These are phyloP conservation scores for Phthorimaea operculella DNA, from an alignment of 1,140 invertebrate species.

Conservation along the genomic window DNA sequence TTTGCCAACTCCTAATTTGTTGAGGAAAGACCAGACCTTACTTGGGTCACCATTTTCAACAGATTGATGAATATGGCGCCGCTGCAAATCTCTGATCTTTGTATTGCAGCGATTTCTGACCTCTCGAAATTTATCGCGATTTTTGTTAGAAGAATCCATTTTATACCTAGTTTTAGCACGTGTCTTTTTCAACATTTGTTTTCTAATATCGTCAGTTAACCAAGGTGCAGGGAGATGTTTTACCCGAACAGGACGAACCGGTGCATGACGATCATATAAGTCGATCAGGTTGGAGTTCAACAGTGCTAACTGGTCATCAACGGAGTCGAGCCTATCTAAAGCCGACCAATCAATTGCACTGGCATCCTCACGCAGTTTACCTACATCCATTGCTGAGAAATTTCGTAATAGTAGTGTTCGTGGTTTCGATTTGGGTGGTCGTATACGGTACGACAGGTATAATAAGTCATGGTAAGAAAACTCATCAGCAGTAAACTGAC, in stretches of 20 bases:
- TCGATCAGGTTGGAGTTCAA: conserved; percentile 7
- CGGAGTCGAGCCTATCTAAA: background rate
- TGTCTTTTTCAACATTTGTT: background rate
- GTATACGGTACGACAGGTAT: conserved; percentile 9
- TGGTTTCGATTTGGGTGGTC: conserved; percentile 5
- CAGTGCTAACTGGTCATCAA: conserved; percentile 10
- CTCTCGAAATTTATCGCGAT: background rate
- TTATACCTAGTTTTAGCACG: conserved; percentile 1
- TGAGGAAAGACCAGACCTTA: conserved; percentile 20
- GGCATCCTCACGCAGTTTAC: conserved; percentile 5
- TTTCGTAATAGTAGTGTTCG: conserved; percentile 5
- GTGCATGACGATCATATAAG: conserved; percentile 8
- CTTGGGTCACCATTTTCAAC: conserved; percentile 17
- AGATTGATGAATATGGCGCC: conserved; percentile 17
- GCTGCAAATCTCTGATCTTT: conserved; percentile 19
- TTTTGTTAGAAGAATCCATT: background rate
- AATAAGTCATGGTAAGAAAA: conserved; percentile 12
- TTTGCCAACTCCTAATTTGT: conserved; percentile 19
- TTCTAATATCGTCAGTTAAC: background rate
- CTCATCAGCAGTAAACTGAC: conserved; percentile 11
- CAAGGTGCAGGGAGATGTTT: conserved; percentile 10
- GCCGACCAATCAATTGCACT: conserved; percentile 5
- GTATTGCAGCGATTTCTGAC: background rate
- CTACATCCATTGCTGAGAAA: conserved; percentile 8
- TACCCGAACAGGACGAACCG: background rate